A percentile compares a stretch with the other conserved stretches of the same genome.
Conservation (phyloP, 92 coral and sea anemone species). For the Zoanthus sociatus region DNA sequence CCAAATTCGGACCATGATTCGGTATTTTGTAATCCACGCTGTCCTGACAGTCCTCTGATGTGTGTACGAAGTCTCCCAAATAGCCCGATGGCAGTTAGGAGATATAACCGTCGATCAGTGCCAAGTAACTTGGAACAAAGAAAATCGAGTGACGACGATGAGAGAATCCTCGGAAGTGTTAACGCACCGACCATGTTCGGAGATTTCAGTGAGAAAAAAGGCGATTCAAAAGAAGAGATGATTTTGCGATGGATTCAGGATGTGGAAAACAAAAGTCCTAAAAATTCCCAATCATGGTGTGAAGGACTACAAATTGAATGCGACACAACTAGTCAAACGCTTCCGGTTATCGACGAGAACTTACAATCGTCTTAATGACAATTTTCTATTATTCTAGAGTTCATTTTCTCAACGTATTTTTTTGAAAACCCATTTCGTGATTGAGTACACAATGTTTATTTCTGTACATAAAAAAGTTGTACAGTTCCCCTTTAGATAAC, state of each 20-base stretch:
- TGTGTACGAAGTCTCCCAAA: slow-evolving; percentile 58
- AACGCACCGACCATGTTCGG: neutral
- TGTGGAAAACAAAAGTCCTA: slow-evolving; percentile 47
- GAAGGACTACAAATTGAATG: neutral
- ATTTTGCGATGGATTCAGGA: slow-evolving; percentile 63
- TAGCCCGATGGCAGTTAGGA: slow-evolving; percentile 44
- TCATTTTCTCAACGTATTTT: neutral
- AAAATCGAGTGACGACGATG: slow-evolving; percentile 9
- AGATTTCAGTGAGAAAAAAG: slow-evolving; percentile 1
- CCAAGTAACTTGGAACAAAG: neutral
- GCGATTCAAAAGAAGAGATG: slow-evolving; percentile 55
- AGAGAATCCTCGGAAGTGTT: neutral
- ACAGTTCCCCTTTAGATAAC: too few species aligned
- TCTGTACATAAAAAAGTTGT: too few species aligned
- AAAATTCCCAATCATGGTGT: neutral
- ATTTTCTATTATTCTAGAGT: neutral
- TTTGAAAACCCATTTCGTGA: neutral
- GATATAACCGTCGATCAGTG: slow-evolving; percentile 15
- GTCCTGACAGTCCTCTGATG: slow-evolving; percentile 53
- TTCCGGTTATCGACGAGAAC: slow-evolving; percentile 46
- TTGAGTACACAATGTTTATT: too few species aligned
- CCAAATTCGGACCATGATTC: slow-evolving; percentile 27
- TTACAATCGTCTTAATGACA: slow-evolving; percentile 11
- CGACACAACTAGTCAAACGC: slow-evolving; percentile 10
- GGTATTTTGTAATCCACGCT: slow-evolving; percentile 16